A percentile compares a stretch with the other conserved stretches of the same genome.
These are phyloP conservation scores for Hoplostethus atlanticus DNA, from an alignment of 2,797 vertebrate species.

Conservation along the genomic window DNA sequence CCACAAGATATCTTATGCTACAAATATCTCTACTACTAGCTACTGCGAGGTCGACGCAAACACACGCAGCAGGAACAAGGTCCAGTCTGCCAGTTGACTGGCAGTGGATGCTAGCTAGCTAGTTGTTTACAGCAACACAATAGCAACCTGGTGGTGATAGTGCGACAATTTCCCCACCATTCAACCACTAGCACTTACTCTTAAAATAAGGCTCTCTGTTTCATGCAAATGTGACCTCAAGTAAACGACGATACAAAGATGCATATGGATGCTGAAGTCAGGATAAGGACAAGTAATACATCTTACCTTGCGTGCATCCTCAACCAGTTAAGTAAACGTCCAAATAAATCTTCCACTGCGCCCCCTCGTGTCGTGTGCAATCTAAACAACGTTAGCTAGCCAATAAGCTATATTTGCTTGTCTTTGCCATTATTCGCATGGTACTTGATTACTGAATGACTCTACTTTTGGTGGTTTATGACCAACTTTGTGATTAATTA, in stretches of 20 bases:
- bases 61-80: conserved; percentile 25
- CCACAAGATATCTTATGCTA: conserved; percentile 2
- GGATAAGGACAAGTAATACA: conserved; percentile 19
- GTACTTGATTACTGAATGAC: no score
- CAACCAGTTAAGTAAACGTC: conserved; percentile 19
- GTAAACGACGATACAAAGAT: background rate
- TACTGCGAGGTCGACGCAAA: conserved; percentile 1
- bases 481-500: no score
- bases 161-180: background rate
- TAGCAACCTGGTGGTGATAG: conserved; percentile 62
- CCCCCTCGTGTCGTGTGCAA: conserved; percentile 63
- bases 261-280: background rate
- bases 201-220: background rate
- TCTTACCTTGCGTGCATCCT: conserved; percentile 73
- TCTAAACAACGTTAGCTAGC: no score
- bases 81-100: conserved; percentile 38
- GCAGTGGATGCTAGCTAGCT: conserved; percentile 64
- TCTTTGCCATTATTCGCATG: no score
- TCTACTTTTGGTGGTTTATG: no score
- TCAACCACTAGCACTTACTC: background rate
- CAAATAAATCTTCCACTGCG: conserved; percentile 53
- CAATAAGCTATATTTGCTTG: no score
- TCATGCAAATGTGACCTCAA: background rate
- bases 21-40: background rate
- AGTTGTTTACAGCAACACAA: conserved; percentile 78